A percentile compares a stretch with the other conserved stretches of the same genome.
Evolutionary conservation across 35 echinoderm and acorn worm genomes (phyloP).

Genomic region (Apostichopus japonicus): DNA sequence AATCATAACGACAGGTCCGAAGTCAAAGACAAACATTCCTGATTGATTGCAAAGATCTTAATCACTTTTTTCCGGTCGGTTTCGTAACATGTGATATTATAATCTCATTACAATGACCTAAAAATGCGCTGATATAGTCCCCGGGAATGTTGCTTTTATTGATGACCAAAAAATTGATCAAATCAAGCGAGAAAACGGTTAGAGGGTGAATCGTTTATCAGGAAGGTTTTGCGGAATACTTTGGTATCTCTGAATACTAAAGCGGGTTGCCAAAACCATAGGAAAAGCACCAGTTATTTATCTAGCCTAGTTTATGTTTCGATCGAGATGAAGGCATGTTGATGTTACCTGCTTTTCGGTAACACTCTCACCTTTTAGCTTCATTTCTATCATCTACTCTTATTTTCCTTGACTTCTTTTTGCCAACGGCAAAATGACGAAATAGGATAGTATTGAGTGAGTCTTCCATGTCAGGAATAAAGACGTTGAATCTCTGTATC

Average conservation of each 20-base stretch:
- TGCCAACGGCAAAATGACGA: too few species aligned
- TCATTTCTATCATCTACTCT: too few species aligned
- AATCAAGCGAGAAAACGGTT: slow-evolving; percentile 7
- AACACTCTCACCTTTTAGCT: too few species aligned
- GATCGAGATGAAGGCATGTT: background rate
- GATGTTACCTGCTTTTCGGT: too few species aligned
- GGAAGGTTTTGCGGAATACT: background rate
- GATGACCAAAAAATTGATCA: background rate
- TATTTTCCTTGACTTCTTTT: too few species aligned
- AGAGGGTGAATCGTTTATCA: background rate
- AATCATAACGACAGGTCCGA: background rate
- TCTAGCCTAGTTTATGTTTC: background rate
- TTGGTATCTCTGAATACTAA: background rate
- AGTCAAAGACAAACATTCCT: background rate
- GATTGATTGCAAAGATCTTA: slow-evolving; percentile 4
- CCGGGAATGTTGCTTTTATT: slow-evolving; percentile 2
- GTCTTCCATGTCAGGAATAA: too few species aligned
- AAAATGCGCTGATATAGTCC: background rate
- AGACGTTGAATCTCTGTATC: too few species aligned
- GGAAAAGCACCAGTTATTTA: background rate
- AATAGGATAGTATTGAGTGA: too few species aligned
- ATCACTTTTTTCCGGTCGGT: background rate
- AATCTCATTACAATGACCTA: background rate
- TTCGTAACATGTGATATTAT: background rate
- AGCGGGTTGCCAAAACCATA: background rate